These are phyloP conservation scores for Bradypus variegatus DNA, from an alignment of 2,797 vertebrate species.

Conservation along the genomic window DNA sequence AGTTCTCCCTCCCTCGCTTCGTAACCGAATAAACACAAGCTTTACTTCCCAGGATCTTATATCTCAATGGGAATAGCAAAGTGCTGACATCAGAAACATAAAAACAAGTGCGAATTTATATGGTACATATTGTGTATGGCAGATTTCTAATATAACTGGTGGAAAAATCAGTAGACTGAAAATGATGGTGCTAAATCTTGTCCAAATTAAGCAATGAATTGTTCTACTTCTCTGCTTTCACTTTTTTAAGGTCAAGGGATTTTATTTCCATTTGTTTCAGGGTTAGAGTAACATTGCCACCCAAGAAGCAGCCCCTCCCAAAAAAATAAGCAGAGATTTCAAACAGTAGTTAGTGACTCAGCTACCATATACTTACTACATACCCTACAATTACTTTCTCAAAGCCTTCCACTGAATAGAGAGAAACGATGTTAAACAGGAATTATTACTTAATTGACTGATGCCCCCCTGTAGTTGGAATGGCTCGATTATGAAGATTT, in stretches of 20 bases:
- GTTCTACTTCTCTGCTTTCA: neutral
- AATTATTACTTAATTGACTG: neutral
- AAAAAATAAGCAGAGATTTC: conserved; percentile 49
- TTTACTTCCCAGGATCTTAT: conserved; percentile 20
- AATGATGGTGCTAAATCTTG: conserved; percentile 34
- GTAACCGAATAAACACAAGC: neutral
- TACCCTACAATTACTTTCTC: conserved; percentile 45
- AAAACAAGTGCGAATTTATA: conserved; percentile 16
- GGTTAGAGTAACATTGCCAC: conserved; percentile 43
- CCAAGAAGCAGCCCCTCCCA: conserved; percentile 40
- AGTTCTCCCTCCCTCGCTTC: neutral
- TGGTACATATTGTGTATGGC: neutral
- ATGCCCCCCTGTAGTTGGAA: neutral
- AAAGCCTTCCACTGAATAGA: conserved; percentile 1
- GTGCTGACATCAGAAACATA: conserved; percentile 2
- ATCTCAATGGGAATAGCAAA: conserved; percentile 21
- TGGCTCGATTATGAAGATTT: neutral
- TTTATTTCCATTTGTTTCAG: conserved; percentile 38
- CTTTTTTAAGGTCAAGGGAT: neutral
- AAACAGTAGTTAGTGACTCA: conserved; percentile 45
- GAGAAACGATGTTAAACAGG: conserved; percentile 3
- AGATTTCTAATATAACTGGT: conserved; percentile 29
- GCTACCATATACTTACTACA: conserved; percentile 21
- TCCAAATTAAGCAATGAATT: conserved; percentile 30
- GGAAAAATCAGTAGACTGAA: conserved; percentile 27